These are phyloP conservation scores for Bryconaethiops microstoma DNA, from an alignment of 2,797 vertebrate species.

Conservation along the genomic window DNA sequence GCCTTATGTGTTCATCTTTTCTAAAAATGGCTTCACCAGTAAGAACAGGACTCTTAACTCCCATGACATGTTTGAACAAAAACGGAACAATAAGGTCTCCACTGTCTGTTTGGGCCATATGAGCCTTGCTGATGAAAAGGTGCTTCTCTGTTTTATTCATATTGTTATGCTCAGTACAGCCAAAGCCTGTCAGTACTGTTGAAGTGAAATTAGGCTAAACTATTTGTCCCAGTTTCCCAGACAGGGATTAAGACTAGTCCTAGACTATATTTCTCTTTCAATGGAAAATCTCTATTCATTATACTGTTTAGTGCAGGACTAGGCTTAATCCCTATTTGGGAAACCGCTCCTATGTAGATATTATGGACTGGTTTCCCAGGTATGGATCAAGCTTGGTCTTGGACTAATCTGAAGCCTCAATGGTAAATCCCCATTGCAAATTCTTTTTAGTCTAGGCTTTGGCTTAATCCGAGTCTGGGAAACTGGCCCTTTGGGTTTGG, in stretches of 20 bases:
- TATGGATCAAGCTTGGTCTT: not conserved
- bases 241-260: no score
- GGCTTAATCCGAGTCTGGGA: not conserved
- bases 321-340: no score
- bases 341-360: not conserved
- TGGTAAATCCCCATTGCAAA: not conserved
- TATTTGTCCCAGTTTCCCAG: not conserved
- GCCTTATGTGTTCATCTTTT: slow-evolving; percentile 73
- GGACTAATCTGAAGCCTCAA: not conserved
- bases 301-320: no score
- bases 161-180: not conserved
- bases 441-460: not conserved
- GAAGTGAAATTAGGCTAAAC: not conserved
- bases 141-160: not conserved
- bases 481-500: not conserved
- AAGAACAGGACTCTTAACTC: slow-evolving; percentile 73
- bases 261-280: no score
- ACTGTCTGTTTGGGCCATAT: not conserved
- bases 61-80: slow-evolving; percentile 34
- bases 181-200: not conserved
- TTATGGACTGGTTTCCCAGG: not conserved
- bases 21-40: slow-evolving; percentile 63
- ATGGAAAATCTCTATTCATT: no score
- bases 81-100: not conserved
- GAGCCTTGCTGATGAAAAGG: not conserved